Evolutionary conservation across 1,140 invertebrate genomes (phyloP).

Genomic region (Polypedilum vanderplanki): DNA sequence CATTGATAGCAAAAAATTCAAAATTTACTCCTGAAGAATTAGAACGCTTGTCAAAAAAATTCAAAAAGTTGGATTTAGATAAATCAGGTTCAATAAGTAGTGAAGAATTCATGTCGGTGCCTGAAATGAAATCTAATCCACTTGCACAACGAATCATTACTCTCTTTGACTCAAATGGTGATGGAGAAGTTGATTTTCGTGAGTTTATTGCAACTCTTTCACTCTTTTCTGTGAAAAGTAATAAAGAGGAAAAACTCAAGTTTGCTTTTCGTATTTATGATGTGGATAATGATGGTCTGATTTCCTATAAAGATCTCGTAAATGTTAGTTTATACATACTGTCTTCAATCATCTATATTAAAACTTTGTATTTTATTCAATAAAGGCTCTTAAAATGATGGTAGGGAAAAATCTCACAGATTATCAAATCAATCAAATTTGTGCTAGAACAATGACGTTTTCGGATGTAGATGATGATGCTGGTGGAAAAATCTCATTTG

Average conservation of each 20-base stretch:
- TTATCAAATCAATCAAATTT: constrained; percentile 91
- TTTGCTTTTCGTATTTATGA: constrained; percentile 99
- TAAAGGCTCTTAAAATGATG: constrained; percentile 98
- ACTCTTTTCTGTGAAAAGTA: constrained; percentile 98
- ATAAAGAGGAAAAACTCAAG: constrained; percentile 94
- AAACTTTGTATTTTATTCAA: constrained; percentile 33
- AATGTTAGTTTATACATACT: constrained; percentile 52
- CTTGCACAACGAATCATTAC: constrained; percentile 97
- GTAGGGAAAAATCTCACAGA: constrained; percentile 95
- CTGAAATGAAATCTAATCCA: constrained; percentile 96
- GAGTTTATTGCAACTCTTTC: constrained; percentile 99
- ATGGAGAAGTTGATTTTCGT: constrained; percentile 80
- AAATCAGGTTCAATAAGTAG: constrained; percentile 95
- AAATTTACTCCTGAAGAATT: constrained; percentile 78
- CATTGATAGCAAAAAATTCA: no score
- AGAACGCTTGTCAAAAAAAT: constrained; percentile 91
- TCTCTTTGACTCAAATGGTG: constrained; percentile 97
- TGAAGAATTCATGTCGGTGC: constrained; percentile 97
- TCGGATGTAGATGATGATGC: constrained; percentile 80
- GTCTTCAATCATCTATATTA: not conserved
- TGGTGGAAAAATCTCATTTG: constrained; percentile 93
- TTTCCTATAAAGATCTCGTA: constrained; percentile 97
- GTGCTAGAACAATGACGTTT: constrained; percentile 93
- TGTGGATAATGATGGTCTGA: constrained; percentile 99
- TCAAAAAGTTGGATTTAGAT: constrained; percentile 94